Evolutionary conservation across 2,113 vertebrate species (phyloP).

Genomic region (Chloroceryle aenea): DNA sequence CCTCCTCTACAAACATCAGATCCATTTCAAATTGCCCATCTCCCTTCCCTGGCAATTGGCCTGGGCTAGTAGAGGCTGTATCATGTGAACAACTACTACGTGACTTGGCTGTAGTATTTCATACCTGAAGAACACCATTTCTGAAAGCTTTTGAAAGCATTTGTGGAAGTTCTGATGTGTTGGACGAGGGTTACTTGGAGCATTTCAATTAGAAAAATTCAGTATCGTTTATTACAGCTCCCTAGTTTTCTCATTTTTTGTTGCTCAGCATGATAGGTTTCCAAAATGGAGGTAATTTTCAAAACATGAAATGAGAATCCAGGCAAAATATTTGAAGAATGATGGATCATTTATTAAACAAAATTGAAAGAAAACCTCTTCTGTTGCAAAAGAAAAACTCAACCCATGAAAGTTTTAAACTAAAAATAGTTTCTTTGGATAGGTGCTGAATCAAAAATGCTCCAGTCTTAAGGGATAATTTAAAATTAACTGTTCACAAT

Average conservation of each 20-base stretch:
- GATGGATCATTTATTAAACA: not conserved
- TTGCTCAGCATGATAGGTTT: not conserved
- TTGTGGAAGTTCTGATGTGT: not conserved
- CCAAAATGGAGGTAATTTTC: not conserved
- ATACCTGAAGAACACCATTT: not conserved
- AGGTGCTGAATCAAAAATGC: not conserved
- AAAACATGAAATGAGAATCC: not conserved
- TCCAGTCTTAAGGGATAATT: not conserved
- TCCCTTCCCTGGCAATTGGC: accelerated
- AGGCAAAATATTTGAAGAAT: not conserved
- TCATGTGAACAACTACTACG: accelerated
- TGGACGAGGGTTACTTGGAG: not conserved
- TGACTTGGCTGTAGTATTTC: not conserved
- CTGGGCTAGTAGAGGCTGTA: not conserved
- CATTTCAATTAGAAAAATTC: not conserved
- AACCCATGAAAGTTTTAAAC: not conserved
- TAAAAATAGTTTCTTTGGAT: not conserved
- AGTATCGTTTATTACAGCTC: not conserved
- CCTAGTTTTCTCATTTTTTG: not conserved
- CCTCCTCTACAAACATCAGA: not conserved
- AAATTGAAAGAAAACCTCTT: not conserved
- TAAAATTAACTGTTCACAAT: not conserved
- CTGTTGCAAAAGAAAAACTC: not conserved
- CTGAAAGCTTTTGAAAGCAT: not conserved
- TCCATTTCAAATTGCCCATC: not conserved